Evolutionary conservation across 53 echinoderm and acorn worm species (phyloP).

Genomic region (Paelopatides confundens): DNA sequence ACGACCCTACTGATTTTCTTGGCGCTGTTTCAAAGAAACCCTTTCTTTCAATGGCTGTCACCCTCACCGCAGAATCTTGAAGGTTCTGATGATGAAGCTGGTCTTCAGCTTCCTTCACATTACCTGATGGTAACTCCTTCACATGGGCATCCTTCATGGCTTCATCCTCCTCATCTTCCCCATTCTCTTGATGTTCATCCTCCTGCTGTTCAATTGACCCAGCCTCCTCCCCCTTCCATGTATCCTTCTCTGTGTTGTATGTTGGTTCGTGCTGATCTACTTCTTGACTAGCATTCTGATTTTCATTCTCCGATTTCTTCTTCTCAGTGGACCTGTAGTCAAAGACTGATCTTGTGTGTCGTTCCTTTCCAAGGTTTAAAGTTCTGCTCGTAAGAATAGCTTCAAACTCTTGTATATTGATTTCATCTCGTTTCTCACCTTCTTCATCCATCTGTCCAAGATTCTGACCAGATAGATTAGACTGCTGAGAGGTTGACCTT

Average conservation of each 20-base stretch:
- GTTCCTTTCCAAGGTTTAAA: conserved; percentile 57
- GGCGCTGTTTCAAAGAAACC: conserved; percentile 54
- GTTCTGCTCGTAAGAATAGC: conserved; percentile 76
- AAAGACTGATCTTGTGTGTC: conserved; percentile 75
- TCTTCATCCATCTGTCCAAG: conserved; percentile 41
- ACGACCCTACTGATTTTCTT: conserved; percentile 29
- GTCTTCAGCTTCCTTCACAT: no score
- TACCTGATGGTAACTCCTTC: no score
- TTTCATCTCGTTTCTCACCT: conserved; percentile 42
- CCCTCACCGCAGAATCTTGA: background rate
- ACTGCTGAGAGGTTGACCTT: background rate
- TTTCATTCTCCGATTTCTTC: conserved; percentile 52
- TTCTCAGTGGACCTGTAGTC: conserved; percentile 67
- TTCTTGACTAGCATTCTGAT: conserved; percentile 73
- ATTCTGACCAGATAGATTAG: conserved; percentile 26
- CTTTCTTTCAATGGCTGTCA: conserved; percentile 13
- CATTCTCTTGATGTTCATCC: conserved; percentile 26
- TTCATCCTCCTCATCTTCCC: no score
- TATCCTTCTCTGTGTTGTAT: no score
- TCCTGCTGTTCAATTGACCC: background rate
- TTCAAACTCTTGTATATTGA: conserved; percentile 63
- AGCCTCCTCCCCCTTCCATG: no score
- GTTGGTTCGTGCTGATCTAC: background rate
- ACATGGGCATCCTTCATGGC: no score
- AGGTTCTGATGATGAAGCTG: background rate